Conservation (phyloP, 92 coral and sea anemone species). For the Porites cylindrica region DNA sequence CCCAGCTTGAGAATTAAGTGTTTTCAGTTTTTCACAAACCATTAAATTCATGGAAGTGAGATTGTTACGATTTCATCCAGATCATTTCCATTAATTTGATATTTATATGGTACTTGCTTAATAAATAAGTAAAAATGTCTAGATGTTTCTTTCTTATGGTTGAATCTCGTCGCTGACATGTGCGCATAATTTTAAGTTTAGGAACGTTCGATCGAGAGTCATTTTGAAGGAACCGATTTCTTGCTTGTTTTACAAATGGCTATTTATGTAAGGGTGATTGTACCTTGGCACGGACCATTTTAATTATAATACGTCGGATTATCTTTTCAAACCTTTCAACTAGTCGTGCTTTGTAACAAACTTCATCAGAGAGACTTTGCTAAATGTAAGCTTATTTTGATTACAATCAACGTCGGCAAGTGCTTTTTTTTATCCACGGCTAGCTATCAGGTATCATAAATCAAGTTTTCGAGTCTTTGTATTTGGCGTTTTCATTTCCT, state of each 20-base stretch:
- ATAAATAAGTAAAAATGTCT: background rate
- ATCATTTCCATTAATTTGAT: too few relatives aligned
- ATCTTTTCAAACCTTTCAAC: too few relatives aligned
- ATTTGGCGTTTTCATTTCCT: background rate
- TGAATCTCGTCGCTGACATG: background rate
- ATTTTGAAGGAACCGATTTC: too few relatives aligned
- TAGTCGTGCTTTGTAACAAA: background rate
- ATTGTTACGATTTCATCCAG: too few relatives aligned
- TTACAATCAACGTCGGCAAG: background rate
- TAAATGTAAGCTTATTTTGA: background rate
- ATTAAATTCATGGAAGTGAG: too few relatives aligned
- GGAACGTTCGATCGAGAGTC: background rate
- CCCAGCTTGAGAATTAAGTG: too few relatives aligned
- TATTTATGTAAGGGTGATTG: too few relatives aligned
- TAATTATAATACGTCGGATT: too few relatives aligned
- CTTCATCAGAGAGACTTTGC: background rate
- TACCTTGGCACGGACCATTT: too few relatives aligned
- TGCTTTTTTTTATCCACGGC: background rate
- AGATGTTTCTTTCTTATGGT: background rate
- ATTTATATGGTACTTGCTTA: background rate
- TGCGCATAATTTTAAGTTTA: too few relatives aligned
- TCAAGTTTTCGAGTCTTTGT: background rate
- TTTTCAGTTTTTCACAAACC: too few relatives aligned
- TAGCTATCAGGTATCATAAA: background rate
- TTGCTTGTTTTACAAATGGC: too few relatives aligned